phyloP scores from a whole-genome alignment of 2,888 invertebrate species.

The Falcaria lacertinaria region DNA sequence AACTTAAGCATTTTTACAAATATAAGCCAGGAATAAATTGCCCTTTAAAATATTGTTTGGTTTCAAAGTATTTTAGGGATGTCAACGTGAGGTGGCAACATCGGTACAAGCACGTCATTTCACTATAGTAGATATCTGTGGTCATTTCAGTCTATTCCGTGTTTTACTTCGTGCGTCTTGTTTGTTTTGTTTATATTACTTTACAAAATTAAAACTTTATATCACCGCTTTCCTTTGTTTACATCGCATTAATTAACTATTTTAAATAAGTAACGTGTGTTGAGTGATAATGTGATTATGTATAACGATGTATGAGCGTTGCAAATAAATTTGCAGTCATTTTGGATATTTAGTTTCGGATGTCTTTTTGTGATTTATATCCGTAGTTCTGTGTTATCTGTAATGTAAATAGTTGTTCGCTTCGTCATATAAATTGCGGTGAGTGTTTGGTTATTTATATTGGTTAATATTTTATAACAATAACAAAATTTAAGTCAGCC shows the following conservation, averaged over 20 bases:
- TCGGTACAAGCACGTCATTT: neutral
- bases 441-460: neutral
- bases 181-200: constrained; percentile 45
- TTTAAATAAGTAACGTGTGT: constrained; percentile 20
- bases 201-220: constrained; percentile 31
- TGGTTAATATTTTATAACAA: neutral
- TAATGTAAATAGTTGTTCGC: constrained; percentile 5
- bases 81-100: neutral
- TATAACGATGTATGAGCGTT: constrained; percentile 15
- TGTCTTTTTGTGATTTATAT: constrained; percentile 22
- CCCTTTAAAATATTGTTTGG: neutral
- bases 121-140: no score
- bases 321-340: constrained; percentile 14
- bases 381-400: constrained; percentile 18
- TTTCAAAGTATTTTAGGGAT: neutral
- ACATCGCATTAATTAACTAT: constrained; percentile 17
- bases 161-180: constrained; percentile 28
- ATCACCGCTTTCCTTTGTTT: constrained; percentile 23
- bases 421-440: neutral
- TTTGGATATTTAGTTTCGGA: constrained; percentile 31
- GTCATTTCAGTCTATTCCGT: constrained; percentile 23
- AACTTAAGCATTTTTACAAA: no score
- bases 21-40: no score
- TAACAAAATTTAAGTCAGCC: constrained; percentile 5
- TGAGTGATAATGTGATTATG: constrained; percentile 47